phyloP scores from a whole-genome alignment of 2,113 vertebrate species.

The Lagopus muta region DNA sequence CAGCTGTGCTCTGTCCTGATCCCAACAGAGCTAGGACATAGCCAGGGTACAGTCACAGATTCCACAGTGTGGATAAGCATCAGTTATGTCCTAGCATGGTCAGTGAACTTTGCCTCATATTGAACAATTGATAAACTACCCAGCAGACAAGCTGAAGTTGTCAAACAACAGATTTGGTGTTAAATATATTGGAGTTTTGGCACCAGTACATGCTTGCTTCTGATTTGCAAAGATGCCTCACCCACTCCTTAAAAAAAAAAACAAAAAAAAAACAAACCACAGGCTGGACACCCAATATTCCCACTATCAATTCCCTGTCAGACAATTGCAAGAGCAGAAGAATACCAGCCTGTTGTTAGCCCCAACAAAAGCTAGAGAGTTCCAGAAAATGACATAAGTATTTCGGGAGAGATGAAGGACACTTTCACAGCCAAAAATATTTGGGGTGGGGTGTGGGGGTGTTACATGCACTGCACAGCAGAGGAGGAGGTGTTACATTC shows the following conservation, averaged over 20 bases:
- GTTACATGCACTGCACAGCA: not conserved
- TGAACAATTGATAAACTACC: not conserved
- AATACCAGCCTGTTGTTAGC: not conserved
- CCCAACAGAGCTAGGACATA: not conserved
- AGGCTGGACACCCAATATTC: not conserved
- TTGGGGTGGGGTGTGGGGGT: not conserved
- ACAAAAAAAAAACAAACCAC: not conserved
- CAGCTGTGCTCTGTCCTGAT: not conserved
- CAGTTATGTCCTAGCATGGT: not conserved
- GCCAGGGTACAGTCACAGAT: not conserved
- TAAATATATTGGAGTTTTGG: not conserved
- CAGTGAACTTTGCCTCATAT: not conserved
- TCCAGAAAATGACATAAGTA: not conserved
- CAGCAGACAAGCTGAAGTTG: not conserved
- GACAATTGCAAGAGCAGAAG: not conserved
- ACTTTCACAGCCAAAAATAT: not conserved
- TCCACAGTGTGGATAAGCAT: not conserved
- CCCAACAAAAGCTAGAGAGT: not conserved
- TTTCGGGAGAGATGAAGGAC: not conserved
- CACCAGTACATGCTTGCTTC: not conserved
- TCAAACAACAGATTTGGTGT: not conserved
- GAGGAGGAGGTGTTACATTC: not conserved
- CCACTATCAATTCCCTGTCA: not conserved
- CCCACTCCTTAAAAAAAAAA: not conserved
- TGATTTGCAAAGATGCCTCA: not conserved